phyloP scores from a whole-genome alignment of 2,797 vertebrate genomes.

The Malacoraja senta region DNA sequence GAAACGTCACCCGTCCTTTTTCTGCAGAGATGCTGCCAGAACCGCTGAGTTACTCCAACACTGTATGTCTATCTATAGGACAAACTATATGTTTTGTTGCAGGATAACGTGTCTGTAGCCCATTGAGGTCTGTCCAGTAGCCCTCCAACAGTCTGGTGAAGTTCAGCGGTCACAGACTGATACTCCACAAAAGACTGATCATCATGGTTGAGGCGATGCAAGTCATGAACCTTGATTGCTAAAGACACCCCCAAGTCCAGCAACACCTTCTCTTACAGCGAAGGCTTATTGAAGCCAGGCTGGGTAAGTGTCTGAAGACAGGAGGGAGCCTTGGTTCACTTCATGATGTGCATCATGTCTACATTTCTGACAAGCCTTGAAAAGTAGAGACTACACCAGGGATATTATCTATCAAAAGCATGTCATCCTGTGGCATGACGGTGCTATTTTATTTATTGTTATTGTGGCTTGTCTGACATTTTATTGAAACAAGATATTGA shows the following conservation, averaged over 20 bases:
- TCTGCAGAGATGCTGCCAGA: too few relatives aligned
- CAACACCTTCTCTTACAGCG: neutral
- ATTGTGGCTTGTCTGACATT: slow-evolving; percentile 29
- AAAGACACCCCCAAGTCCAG: neutral
- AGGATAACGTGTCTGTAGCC: neutral
- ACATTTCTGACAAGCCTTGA: neutral
- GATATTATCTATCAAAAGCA: neutral
- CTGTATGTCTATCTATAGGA: too few relatives aligned
- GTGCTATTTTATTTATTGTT: neutral
- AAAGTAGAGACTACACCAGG: neutral
- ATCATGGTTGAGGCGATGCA: neutral
- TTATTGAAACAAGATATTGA: slow-evolving; percentile 11
- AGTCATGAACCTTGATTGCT: neutral
- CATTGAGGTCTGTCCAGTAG: neutral
- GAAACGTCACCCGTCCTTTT: too few relatives aligned
- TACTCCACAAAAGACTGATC: neutral
- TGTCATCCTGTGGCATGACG: neutral
- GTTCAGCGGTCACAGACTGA: neutral
- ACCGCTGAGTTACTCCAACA: too few relatives aligned
- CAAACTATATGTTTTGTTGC: neutral
- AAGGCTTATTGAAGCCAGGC: neutral
- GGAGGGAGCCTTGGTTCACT: neutral
- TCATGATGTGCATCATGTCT: neutral
- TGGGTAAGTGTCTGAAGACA: neutral
- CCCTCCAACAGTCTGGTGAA: neutral